These are phyloP conservation scores for Pleuronectes platessa DNA, from an alignment of 2,113 vertebrate species.

Conservation along the genomic window DNA sequence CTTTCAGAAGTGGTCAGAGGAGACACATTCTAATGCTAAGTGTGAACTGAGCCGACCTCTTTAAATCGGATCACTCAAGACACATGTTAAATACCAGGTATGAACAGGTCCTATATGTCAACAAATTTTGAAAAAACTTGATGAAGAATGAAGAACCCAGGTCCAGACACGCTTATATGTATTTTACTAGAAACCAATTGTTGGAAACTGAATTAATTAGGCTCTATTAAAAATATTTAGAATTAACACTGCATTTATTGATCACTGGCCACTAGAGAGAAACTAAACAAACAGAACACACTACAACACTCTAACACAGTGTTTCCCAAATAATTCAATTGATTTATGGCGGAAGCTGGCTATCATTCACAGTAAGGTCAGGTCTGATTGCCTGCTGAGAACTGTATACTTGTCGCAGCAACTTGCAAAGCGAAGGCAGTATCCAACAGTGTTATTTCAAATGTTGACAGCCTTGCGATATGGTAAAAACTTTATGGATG, in stretches of 20 bases:
- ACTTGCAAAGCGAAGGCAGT: not conserved
- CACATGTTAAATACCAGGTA: not conserved
- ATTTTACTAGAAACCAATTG: not conserved
- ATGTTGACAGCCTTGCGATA: too few species aligned
- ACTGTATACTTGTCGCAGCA: too few species aligned
- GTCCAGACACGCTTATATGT: not conserved
- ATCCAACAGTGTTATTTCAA: too few species aligned
- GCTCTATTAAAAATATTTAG: not conserved
- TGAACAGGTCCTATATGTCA: not conserved
- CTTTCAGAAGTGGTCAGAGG: not conserved
- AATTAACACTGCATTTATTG: not conserved
- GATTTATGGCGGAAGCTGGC: not conserved
- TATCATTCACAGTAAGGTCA: not conserved
- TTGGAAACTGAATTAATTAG: not conserved
- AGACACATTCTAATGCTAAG: not conserved
- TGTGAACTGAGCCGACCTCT: not conserved
- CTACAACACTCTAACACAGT: too few species aligned
- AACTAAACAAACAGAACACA: not conserved
- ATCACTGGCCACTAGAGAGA: not conserved
- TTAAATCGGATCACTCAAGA: not conserved
- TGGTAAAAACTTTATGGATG: too few species aligned
- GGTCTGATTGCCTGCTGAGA: not conserved
- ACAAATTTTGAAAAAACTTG: too few species aligned
- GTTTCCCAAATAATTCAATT: too few species aligned
- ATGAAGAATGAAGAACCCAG: not conserved